These are phyloP conservation scores for Porites lutea DNA, from an alignment of 64 coral and sea anemone genomes.

Conservation along the genomic window DNA sequence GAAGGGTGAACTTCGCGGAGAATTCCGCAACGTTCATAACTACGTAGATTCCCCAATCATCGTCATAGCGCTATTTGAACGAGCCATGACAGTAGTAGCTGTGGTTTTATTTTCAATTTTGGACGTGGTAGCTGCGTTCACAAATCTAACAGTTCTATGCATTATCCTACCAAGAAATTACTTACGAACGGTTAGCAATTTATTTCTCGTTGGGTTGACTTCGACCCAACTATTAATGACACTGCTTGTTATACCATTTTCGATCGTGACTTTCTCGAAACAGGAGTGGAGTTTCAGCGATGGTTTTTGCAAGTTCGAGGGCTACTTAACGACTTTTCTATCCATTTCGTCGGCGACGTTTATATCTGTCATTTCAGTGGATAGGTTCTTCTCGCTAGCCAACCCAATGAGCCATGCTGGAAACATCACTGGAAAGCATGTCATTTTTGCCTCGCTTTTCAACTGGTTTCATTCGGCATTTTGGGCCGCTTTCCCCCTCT, in stretches of 20 bases:
- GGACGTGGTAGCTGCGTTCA: conserved; percentile 50
- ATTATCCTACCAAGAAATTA: conserved; percentile 55
- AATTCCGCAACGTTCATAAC: too few relatives aligned
- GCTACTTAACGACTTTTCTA: conserved; percentile 68
- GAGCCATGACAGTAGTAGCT: conserved; percentile 2
- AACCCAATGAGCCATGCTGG: conserved; percentile 85
- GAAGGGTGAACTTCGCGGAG: too few relatives aligned
- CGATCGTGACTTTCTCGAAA: conserved; percentile 74
- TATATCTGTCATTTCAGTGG: conserved; percentile 85
- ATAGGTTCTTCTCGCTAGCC: conserved; percentile 76
- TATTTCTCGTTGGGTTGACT: conserved; percentile 70
- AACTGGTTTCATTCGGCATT: conserved; percentile 64
- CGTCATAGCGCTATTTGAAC: not conserved
- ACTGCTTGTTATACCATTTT: conserved; percentile 71
- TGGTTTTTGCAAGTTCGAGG: conserved; percentile 79
- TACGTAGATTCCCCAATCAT: too few relatives aligned
- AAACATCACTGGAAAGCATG: conserved; percentile 56
- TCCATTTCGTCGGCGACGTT: conserved; percentile 72
- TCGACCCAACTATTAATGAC: conserved; percentile 73
- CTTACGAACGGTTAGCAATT: conserved; percentile 84
- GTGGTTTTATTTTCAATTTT: conserved; percentile 63
- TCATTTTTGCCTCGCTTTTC: conserved; percentile 40
- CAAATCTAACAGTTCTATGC: conserved; percentile 61
- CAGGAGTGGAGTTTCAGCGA: conserved; percentile 70
- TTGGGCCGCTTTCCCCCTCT: conserved; percentile 76